Evolutionary conservation across 2,113 vertebrate genomes (phyloP), one percentile per base, ranked within the genome.

Genomic region (Rhizomys pruinosus): DNA sequence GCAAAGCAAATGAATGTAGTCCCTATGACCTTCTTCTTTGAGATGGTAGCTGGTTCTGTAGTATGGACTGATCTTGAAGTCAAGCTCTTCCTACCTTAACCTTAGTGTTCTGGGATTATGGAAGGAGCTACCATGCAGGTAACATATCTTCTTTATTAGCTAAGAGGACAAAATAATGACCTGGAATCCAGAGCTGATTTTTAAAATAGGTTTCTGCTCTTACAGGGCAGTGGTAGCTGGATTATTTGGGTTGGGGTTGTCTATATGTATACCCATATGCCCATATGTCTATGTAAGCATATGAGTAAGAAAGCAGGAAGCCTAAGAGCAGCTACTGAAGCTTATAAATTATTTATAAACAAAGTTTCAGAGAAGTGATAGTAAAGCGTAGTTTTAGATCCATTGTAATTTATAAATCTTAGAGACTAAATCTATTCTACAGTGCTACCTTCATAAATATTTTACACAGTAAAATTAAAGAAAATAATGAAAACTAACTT

Each of bases 271-370:
- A 29, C 61, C n/a, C 88, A 32, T n/a, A n/a, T n/a, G n/a, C n/a
- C n/a, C n/a, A n/a, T n/a, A n/a, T n/a, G n/a, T n/a, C n/a, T 68
- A 7, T 63, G 20, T 82, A 82, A 72, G 20, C 47, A 8, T 63
- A 2, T 17, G 42, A 17, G 27, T 0, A 64, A 2, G 15, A 84
- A 39, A 47, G 22, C 64, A 84, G 37, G 34, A 73, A 11, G 6
- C 47, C 27, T 34, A 81, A 57, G 66, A 71, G 32, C n/a, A 55
- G 29, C 42, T 10, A 5, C n/a, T 1, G 11, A 85, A 69, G 0
- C 39, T 87, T 63, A 12, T n/a, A 17, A 90, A 85, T 80, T 66
- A 87, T 37, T 52, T 92, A 42, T 64, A 71, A 95, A 19, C 29
- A 85, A 64, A 12, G 47, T 57, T 84, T 59, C 76, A 84, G 55